phyloP scores from a whole-genome alignment of 2,888 invertebrate genomes.

The Drosophila paramelanica region DNA sequence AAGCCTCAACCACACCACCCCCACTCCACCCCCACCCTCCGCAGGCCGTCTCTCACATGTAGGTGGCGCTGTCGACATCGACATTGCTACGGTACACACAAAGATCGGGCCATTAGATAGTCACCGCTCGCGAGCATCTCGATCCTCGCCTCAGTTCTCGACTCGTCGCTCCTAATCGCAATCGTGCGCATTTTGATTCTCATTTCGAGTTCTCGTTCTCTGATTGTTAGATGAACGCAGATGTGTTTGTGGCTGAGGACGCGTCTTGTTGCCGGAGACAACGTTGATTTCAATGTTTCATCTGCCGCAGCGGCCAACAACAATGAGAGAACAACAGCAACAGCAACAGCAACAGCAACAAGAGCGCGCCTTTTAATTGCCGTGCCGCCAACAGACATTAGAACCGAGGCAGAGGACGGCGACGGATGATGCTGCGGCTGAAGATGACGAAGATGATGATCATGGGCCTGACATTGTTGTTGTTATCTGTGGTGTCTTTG shows the following conservation, averaged over 20 bases:
- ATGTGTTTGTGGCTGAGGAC: constrained; percentile 32
- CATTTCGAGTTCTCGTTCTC: constrained; percentile 45
- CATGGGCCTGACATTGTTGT: constrained; percentile 24
- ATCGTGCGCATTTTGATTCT: constrained; percentile 62
- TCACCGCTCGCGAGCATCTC: constrained; percentile 30
- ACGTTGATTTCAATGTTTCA: constrained; percentile 76
- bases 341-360: constrained; percentile 40
- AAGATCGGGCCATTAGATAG: constrained; percentile 71
- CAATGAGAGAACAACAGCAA: constrained; percentile 29
- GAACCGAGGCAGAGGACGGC: constrained; percentile 40
- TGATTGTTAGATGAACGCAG: constrained; percentile 51
- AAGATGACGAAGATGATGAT: constrained; percentile 37
- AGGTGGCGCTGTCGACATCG: constrained; percentile 76
- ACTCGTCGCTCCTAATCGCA: constrained; percentile 51
- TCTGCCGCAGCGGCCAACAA: constrained; percentile 67
- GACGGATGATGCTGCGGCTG: constrained; percentile 21
- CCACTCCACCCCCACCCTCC: background rate
- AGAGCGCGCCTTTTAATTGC: constrained; percentile 78
- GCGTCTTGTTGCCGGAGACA: constrained; percentile 62
- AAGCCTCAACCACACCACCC: constrained; percentile 4
- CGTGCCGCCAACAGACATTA: constrained; percentile 75
- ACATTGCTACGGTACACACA: constrained; percentile 58
- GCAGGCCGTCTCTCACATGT: constrained; percentile 49
- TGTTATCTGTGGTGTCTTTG: constrained; percentile 32
- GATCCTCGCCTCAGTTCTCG: constrained; percentile 3